Percentiles rank a stretch among this genome's conserved stretches.
These are phyloP conservation scores for Momotus momota DNA, from an alignment of 2,797 vertebrate genomes.

Conservation along the genomic window DNA sequence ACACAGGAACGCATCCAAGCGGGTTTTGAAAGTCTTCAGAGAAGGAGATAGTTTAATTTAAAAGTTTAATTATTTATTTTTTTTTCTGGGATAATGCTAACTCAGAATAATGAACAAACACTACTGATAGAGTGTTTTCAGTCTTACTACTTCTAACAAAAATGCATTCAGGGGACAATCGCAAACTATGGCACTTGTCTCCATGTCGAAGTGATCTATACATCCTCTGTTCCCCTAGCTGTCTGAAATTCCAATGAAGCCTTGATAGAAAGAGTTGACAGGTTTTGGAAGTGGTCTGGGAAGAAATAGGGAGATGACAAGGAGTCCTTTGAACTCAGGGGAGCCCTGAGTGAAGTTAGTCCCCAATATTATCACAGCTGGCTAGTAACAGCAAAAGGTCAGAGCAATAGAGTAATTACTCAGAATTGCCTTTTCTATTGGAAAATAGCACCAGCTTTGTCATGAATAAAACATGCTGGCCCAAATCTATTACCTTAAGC, in stretches of 20 bases:
- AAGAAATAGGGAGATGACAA: background rate
- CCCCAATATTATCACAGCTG: background rate
- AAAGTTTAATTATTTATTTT: too few species aligned
- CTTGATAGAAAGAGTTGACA: background rate
- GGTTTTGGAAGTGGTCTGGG: background rate
- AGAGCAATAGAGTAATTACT: constrained; percentile 21
- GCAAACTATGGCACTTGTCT: background rate
- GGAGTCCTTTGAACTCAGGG: background rate
- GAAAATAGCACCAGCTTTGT: background rate
- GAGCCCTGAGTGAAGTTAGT: background rate
- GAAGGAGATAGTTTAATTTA: background rate
- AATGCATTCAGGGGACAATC: background rate
- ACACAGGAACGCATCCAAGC: too few species aligned
- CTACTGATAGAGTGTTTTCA: background rate
- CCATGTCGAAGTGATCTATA: background rate
- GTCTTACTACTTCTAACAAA: background rate
- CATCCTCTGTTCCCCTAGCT: background rate
- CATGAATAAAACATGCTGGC: constrained; percentile 23
- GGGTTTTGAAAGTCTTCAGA: too few species aligned
- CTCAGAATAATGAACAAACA: background rate
- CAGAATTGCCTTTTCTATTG: background rate
- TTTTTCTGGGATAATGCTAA: background rate
- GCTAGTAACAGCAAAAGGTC: constrained; percentile 34
- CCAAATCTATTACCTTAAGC: background rate
- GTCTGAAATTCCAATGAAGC: background rate